phyloP scores from a whole-genome alignment of 2,113 vertebrate species.

The Odocoileus virginianus region DNA sequence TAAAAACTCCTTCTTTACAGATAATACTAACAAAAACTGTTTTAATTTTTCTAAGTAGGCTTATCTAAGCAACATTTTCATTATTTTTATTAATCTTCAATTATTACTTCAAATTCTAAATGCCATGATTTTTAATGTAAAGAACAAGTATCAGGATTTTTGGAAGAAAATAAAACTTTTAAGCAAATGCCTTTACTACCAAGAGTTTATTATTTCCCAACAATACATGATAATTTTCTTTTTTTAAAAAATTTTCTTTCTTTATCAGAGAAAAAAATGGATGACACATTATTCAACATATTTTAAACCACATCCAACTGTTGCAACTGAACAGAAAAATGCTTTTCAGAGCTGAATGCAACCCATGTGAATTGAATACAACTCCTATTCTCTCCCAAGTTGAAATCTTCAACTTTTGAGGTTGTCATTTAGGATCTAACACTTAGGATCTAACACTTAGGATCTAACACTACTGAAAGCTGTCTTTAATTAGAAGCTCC shows the following conservation, averaged over 20 bases:
- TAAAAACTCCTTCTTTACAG: background rate
- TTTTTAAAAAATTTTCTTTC: constrained; percentile 35
- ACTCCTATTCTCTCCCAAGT: background rate
- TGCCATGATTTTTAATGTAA: constrained; percentile 15
- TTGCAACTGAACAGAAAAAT: background rate
- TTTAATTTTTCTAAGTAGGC: background rate
- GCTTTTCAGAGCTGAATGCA: background rate
- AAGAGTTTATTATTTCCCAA: constrained; percentile 46
- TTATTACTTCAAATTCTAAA: constrained; percentile 8
- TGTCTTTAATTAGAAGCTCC: background rate
- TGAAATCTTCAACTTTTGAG: background rate
- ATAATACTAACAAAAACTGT: background rate
- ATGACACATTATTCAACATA: background rate
- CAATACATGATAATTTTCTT: constrained; percentile 24
- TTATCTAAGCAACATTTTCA: background rate
- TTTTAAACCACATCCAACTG: constrained; percentile 35
- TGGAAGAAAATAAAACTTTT: constrained; percentile 15
- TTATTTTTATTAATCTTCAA: background rate
- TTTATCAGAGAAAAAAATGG: background rate
- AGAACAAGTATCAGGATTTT: constrained; percentile 19
- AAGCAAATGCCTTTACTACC: background rate
- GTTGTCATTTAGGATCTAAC: background rate
- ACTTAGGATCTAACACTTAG: background rate
- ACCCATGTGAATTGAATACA: background rate
- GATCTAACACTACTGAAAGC: background rate